phyloP scores from a whole-genome alignment of 92 coral and sea anemone species.

The Zoanthus solanderi region DNA sequence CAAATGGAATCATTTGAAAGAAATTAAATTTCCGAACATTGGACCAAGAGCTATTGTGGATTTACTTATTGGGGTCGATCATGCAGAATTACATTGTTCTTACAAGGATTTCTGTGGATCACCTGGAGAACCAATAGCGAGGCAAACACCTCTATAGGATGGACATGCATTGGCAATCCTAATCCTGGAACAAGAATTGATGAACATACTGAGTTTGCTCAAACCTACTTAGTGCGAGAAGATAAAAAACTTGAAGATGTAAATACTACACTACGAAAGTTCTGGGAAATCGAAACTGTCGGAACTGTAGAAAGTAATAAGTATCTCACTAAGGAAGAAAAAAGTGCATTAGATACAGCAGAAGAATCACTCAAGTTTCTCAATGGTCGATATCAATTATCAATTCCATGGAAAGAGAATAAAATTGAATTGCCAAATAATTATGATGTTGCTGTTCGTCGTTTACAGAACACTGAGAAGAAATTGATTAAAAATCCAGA shows the following conservation, averaged over 20 bases:
- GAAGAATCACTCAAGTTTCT: no score
- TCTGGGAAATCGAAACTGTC: conserved; percentile 53
- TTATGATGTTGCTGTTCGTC: conserved; percentile 31
- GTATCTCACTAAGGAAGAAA: conserved; percentile 20
- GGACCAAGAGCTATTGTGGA: conserved; percentile 38
- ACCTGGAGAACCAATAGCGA: conserved; percentile 43
- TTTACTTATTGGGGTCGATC: conserved; percentile 36
- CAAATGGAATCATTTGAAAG: conserved; percentile 55
- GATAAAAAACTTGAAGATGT: conserved; percentile 2
- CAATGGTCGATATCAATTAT: no score
- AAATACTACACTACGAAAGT: conserved; percentile 12
- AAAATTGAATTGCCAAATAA: conserved; percentile 5
- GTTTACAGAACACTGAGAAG: background rate
- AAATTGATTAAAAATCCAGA: background rate
- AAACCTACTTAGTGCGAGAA: conserved; percentile 15
- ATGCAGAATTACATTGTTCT: conserved; percentile 46
- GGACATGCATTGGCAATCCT: conserved; percentile 42
- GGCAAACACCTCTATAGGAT: conserved; percentile 43
- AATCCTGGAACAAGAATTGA: background rate
- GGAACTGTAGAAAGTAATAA: background rate
- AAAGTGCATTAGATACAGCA: background rate
- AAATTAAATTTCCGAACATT: conserved; percentile 56
- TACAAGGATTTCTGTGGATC: conserved; percentile 38
- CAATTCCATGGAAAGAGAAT: no score
- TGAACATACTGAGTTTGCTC: conserved; percentile 8